These are phyloP conservation scores for Aegotheles bennettii DNA, from an alignment of 2,113 vertebrate genomes.

Conservation along the genomic window DNA sequence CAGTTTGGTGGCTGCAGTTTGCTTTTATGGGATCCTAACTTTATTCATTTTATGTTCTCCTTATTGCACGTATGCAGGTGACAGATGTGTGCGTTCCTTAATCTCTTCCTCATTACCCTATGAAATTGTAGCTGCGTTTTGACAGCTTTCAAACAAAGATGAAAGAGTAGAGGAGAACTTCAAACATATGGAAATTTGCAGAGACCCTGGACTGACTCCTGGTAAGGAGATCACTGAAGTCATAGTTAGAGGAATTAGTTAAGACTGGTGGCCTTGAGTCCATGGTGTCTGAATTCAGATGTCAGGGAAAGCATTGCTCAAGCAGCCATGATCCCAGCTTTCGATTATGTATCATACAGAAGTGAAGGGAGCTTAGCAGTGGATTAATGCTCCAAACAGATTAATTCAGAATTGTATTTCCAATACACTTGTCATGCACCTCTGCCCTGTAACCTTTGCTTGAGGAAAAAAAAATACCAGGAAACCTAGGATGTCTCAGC, in stretches of 20 bases:
- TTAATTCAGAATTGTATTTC: conserved; percentile 41
- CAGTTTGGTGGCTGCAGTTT: background rate
- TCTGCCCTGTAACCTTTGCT: background rate
- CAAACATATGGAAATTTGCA: conserved; percentile 45
- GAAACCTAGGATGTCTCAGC: background rate
- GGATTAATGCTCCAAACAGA: conserved; percentile 47
- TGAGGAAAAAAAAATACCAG: background rate
- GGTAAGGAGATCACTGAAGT: background rate
- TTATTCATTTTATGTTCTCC: conserved; percentile 28
- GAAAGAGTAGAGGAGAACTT: conserved; percentile 31
- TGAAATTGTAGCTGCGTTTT: conserved; percentile 1
- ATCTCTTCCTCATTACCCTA: conserved; percentile 43
- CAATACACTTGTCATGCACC: background rate
- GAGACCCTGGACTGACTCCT: background rate
- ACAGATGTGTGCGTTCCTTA: conserved; percentile 17
- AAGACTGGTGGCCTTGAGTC: conserved; percentile 12
- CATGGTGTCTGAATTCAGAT: conserved; percentile 4
- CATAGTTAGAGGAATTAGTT: background rate
- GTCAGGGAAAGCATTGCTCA: background rate
- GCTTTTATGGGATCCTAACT: background rate
- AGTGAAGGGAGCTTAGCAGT: background rate
- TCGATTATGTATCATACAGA: background rate
- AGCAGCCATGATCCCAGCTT: conserved; percentile 20
- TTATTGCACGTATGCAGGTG: background rate
- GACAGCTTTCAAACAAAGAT: conserved; percentile 46